phyloP scores from a whole-genome alignment of 2,113 vertebrate species.

The Hemiprocne comata region DNA sequence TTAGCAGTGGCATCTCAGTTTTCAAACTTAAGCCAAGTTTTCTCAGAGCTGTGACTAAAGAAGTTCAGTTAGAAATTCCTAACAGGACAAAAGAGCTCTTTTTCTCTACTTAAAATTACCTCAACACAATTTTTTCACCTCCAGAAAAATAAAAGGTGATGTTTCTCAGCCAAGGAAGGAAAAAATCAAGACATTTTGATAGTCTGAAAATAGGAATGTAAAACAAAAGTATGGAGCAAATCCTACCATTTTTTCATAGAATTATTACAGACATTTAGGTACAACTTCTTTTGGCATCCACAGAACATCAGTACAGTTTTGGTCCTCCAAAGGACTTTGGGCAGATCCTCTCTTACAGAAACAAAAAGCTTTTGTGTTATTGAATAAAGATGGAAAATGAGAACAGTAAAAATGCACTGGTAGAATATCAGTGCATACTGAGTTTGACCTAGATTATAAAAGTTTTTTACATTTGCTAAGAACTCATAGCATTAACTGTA shows the following conservation, averaged over 20 bases:
- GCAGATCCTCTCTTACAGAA: not conserved
- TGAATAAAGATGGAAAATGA: not conserved
- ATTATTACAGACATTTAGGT: not conserved
- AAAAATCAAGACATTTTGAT: not conserved
- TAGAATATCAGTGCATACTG: not conserved
- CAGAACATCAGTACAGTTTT: not conserved
- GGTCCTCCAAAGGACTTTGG: not conserved
- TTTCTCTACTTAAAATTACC: not conserved
- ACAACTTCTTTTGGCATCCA: not conserved
- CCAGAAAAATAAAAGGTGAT: not conserved
- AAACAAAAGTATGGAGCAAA: not conserved
- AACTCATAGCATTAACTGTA: not conserved
- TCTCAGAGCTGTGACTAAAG: not conserved
- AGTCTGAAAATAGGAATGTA: not conserved
- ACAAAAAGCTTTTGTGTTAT: not conserved
- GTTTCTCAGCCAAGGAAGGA: not conserved
- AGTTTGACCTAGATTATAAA: not conserved
- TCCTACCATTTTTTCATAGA: not conserved
- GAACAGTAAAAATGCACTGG: not conserved
- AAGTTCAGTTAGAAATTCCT: not conserved
- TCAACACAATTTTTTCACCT: not conserved
- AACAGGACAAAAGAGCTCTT: conserved; percentile 27
- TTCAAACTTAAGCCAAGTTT: conserved; percentile 45
- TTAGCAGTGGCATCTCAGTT: conserved; percentile 45
- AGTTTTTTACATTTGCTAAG: not conserved